A percentile compares a stretch with the other conserved stretches of the same genome.
Conservation (phyloP, 2,888 invertebrate species). For the Chironomus tentans region DNA sequence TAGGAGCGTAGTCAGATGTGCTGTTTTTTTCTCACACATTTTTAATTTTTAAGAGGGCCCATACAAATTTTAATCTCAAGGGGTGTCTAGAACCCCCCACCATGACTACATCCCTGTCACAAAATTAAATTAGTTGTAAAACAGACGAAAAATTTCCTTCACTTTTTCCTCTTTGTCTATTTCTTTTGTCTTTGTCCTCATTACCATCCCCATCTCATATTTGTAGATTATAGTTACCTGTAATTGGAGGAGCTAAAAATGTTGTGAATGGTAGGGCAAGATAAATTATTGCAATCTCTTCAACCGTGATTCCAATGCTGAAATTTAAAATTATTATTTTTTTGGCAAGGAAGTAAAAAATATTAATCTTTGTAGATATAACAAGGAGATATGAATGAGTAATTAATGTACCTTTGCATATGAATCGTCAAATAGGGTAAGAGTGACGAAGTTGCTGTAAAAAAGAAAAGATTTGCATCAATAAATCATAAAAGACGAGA, state of each 20-base stretch:
- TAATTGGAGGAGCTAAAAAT: constrained; percentile 73
- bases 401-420: constrained; percentile 52
- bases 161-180: too few relatives aligned
- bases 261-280: constrained; percentile 78
- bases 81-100: too few relatives aligned
- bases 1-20: too few relatives aligned
- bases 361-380: neutral
- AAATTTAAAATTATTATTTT: constrained; percentile 33
- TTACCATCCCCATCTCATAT: neutral
- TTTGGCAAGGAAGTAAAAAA: neutral
- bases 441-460: constrained; percentile 69
- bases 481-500: neutral
- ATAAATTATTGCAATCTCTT: constrained; percentile 80
- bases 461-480: constrained; percentile 2
- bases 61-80: too few relatives aligned
- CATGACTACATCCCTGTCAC: too few relatives aligned
- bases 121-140: neutral
- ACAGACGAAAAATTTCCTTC: neutral
- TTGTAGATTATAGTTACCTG: constrained; percentile 48
- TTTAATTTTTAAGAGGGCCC: too few relatives aligned
- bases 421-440: constrained; percentile 81
- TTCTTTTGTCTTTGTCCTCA: neutral
- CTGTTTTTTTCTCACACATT: too few relatives aligned
- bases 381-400: too few relatives aligned
- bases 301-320: constrained; percentile 70